Percentiles rank a stretch among this genome's conserved stretches.
phyloP scores from a whole-genome alignment of 2,113 vertebrate species.

The Mirounga angustirostris region DNA sequence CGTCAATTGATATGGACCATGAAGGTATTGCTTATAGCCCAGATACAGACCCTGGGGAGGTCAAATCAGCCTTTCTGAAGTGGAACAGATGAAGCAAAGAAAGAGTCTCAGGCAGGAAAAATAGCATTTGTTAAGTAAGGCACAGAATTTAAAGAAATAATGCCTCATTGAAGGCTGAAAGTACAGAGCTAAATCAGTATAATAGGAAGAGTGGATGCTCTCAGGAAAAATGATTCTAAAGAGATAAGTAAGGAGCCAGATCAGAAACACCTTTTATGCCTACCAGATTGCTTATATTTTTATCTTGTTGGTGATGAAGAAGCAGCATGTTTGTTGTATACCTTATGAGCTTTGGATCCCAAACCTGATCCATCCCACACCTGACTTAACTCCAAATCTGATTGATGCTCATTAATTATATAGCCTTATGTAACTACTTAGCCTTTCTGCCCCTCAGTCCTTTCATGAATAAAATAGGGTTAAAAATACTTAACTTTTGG shows the following conservation, averaged over 20 bases:
- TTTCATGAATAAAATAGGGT: background rate
- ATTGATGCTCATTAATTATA: background rate
- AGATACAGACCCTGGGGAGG: background rate
- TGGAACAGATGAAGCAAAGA: background rate
- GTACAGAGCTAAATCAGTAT: background rate
- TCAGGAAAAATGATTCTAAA: background rate
- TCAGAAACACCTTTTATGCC: background rate
- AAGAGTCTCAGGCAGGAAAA: background rate
- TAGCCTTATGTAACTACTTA: background rate
- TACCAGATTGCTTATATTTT: background rate
- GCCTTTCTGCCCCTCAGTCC: background rate
- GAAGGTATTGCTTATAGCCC: background rate
- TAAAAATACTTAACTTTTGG: background rate
- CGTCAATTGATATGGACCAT: background rate
- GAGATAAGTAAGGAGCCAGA: background rate
- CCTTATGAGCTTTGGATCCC: background rate
- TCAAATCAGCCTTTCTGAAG: background rate
- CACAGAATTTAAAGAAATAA: background rate
- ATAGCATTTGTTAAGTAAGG: background rate
- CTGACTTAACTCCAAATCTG: background rate
- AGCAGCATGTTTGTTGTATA: background rate
- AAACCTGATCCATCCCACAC: background rate
- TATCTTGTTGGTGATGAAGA: background rate
- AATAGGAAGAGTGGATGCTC: background rate
- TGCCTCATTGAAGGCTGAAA: background rate